phyloP scores from a whole-genome alignment of 2,113 vertebrate species.

The Cryptomyrus ogoouensis region DNA sequence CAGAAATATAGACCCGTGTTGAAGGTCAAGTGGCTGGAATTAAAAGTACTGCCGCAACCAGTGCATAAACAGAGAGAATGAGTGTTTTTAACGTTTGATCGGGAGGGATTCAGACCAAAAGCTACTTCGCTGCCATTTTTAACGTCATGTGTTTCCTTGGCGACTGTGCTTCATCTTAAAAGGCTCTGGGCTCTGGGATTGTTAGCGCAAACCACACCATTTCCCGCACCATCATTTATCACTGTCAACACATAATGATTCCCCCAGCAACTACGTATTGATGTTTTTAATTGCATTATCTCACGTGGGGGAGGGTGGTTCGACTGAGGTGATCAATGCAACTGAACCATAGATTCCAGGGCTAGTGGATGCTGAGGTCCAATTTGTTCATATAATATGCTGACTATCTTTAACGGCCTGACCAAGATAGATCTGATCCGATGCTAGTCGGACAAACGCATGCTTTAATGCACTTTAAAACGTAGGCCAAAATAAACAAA shows the following conservation, averaged over 20 bases:
- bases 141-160: conserved; percentile 98
- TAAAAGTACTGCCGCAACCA: conserved; percentile 54
- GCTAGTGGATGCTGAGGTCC: conserved; percentile 77
- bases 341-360: conserved; percentile 77
- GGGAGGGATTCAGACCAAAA: conserved; percentile 57
- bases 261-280: conserved; percentile 98
- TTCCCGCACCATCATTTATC: conserved; percentile 97
- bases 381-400: conserved; percentile 74
- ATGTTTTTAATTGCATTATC: conserved; percentile 99
- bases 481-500: background rate
- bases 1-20: conserved; percentile 13
- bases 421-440: conserved; percentile 52
- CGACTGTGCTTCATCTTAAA: conserved; percentile 82
- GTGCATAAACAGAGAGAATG: conserved; percentile 13
- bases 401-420: conserved; percentile 58
- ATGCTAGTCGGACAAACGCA: conserved; percentile 9
- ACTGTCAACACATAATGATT: conserved; percentile 99
- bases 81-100: conserved; percentile 27
- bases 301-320: conserved; percentile 71
- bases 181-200: conserved; percentile 86
- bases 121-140: conserved; percentile 83
- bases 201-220: conserved; percentile 81
- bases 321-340: conserved; percentile 78
- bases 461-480: background rate
- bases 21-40: conserved; percentile 67